Conservation (phyloP, 53 echinoderm and acorn worm species). For the Patiria pectinifera region DNA sequence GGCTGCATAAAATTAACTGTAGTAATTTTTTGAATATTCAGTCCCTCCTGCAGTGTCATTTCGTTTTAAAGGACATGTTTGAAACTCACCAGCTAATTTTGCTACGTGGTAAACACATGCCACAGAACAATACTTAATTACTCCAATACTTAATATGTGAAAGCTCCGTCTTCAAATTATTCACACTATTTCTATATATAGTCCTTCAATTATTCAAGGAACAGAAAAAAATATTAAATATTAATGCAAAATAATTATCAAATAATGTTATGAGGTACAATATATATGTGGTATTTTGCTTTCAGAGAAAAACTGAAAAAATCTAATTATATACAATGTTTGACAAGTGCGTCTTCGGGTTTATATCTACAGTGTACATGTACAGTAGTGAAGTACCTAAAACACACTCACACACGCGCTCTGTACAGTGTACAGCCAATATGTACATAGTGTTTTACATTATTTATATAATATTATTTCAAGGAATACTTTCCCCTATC, state of each 20-base stretch:
- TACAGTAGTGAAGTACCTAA: constrained; percentile 7
- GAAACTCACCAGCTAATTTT: neutral
- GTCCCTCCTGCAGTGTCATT: neutral
- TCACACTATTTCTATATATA: constrained; percentile 32
- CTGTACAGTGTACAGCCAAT: constrained; percentile 57
- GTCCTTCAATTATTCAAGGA: constrained; percentile 10
- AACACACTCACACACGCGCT: constrained; percentile 23
- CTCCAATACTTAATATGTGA: neutral
- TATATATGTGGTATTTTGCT: constrained; percentile 17
- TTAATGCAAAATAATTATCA: constrained; percentile 60
- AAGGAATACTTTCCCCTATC: constrained; percentile 9
- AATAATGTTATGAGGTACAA: constrained; percentile 58
- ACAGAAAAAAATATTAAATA: constrained; percentile 11
- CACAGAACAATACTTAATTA: neutral
- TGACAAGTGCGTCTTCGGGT: neutral
- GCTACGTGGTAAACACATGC: neutral
- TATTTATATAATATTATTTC: constrained; percentile 58
- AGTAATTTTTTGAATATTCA: neutral
- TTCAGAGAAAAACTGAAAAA: constrained; percentile 22
- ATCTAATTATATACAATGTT: constrained; percentile 13
- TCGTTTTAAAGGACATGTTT: neutral
- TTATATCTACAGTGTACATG: constrained; percentile 12
- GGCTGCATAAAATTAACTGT: neutral
- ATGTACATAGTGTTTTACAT: constrained; percentile 40
- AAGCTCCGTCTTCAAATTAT: neutral